Percentiles rank a stretch among this genome's conserved stretches.
Conservation (phyloP, 1,140 invertebrate genomes). For the Gonioctena quinquepunctata region DNA sequence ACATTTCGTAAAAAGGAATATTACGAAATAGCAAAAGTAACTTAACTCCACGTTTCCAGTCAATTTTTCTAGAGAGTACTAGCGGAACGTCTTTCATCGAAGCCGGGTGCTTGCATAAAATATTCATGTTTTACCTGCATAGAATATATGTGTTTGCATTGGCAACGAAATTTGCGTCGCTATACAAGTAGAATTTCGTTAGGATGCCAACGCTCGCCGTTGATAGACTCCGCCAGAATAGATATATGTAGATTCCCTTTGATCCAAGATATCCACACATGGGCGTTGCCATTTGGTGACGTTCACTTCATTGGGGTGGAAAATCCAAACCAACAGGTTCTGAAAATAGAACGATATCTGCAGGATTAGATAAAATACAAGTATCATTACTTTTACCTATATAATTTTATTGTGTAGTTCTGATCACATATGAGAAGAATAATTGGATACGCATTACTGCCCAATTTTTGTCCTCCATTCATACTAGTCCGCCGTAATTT, state of each 20-base stretch:
- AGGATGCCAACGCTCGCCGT: conserved; percentile 28
- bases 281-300: background rate
- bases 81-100: background rate
- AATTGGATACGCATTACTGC: too few relatives aligned
- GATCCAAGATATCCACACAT: conserved; percentile 43
- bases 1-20: too few relatives aligned
- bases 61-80: background rate
- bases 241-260: conserved; percentile 41
- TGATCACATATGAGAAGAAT: too few relatives aligned
- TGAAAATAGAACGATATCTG: too few relatives aligned
- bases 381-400: too few relatives aligned
- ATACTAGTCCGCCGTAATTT: too few relatives aligned
- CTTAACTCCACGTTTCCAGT: background rate
- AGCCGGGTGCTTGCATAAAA: conserved; percentile 28
- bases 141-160: conserved; percentile 21
- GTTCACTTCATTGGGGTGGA: background rate
- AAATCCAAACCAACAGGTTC: too few relatives aligned
- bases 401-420: too few relatives aligned
- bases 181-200: conserved; percentile 42
- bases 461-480: too few relatives aligned
- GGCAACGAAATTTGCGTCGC: conserved; percentile 19
- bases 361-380: too few relatives aligned
- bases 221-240: conserved; percentile 28
- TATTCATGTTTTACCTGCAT: conserved; percentile 41
- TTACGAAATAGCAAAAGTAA: too few relatives aligned